Evolutionary conservation across 1,140 invertebrate species (phyloP), one percentile per base, ranked within the genome.

Genomic region (Drosophila obscura): DNA sequence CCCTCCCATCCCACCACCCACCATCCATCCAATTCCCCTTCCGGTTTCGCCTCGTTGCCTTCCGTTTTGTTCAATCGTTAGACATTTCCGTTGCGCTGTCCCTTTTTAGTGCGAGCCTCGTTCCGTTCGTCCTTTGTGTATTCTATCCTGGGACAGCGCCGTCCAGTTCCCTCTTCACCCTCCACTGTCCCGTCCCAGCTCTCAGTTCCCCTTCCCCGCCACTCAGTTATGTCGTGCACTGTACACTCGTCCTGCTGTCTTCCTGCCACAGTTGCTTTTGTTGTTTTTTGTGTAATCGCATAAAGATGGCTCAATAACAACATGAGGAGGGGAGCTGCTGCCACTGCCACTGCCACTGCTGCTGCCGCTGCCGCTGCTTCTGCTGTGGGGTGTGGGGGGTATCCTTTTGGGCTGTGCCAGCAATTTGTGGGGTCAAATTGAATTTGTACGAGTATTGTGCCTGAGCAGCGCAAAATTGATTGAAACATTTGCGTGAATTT

Each of bases 401-500:
- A 43, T 56, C 59, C 78, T 64, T 66, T 72, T 63, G 80, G 65
- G 71, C 76, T 84, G 68, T 46, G 81, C 74, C 74, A 87, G 78
- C 79, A 87, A 88, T 87, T 87, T 87, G 82, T 87, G 82, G 82
- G 83, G 82, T 87, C 78, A 87, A 87, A 87, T 87, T 87, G 82
- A 87, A 88, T 87, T 87, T 88, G 83, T 87, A 13, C 35, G 35
- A 39, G 35, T 39, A 87, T 87, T 82, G 82, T 82, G 83, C 78
- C 67, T 63, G 59, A 66, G 69, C 74, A 77, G 71, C 74, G 76
- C 74, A 76, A 87, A 87, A 82, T 87, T 87, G 82, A 87, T 87
- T 87, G 83, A 87, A 87, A 88, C 82, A 87, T 87, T 87, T 87
- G 82, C 82, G 82, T 87, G 75, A 87, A 87, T 87, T 87, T 82